These are phyloP conservation scores for Glossosoma conforme DNA, from an alignment of 1,140 invertebrate species.

Conservation along the genomic window DNA sequence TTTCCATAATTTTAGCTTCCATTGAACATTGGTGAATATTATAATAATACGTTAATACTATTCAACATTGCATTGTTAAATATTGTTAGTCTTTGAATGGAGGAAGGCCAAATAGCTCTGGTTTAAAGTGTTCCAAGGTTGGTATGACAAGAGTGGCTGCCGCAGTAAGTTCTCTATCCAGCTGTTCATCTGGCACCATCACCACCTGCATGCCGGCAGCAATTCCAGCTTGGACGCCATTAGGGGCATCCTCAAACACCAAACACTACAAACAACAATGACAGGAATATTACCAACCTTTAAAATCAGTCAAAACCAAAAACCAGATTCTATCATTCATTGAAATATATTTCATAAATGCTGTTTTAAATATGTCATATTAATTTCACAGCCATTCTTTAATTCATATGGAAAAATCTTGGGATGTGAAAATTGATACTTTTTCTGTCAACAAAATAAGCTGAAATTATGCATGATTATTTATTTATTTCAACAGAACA, in stretches of 20 bases:
- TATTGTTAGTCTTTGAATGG: conserved; percentile 54
- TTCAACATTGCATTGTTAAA: too few relatives aligned
- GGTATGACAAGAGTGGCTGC: conserved; percentile 68
- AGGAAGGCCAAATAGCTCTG: conserved; percentile 84
- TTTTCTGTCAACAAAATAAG: too few relatives aligned
- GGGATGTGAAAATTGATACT: too few relatives aligned
- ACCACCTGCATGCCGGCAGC: conserved; percentile 84
- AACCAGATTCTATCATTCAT: background rate
- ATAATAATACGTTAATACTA: too few relatives aligned
- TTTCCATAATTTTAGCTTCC: too few relatives aligned
- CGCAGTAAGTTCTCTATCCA: conserved; percentile 54
- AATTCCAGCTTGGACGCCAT: conserved; percentile 75
- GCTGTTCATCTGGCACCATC: conserved; percentile 73
- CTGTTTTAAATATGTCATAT: background rate
- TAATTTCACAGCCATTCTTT: background rate
- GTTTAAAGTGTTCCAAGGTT: conserved; percentile 76
- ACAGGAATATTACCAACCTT: background rate
- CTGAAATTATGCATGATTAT: too few relatives aligned
- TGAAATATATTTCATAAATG: background rate
- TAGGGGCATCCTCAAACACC: conserved; percentile 89
- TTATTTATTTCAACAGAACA: too few relatives aligned
- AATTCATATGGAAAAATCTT: too few relatives aligned
- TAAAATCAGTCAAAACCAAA: background rate
- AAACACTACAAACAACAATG: conserved; percentile 71
- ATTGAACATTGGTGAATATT: too few relatives aligned